These are phyloP conservation scores for Antechinus stuartii DNA, from an alignment of 2,113 vertebrate genomes.

Conservation along the genomic window DNA sequence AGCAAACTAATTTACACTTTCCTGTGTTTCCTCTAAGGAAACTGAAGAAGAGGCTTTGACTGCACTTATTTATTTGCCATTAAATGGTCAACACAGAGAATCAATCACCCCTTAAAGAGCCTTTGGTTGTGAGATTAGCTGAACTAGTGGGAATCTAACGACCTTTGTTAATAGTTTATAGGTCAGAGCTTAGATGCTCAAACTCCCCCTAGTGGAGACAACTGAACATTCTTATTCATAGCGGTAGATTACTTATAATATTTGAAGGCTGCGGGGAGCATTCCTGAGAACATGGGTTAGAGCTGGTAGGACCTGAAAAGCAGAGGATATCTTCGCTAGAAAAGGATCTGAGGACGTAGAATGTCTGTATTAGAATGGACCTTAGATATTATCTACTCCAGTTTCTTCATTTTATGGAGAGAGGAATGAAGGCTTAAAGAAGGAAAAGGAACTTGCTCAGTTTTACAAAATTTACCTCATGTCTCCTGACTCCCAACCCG, in stretches of 20 bases:
- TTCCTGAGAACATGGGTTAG: not conserved
- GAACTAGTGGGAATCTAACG: not conserved
- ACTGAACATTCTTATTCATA: not conserved
- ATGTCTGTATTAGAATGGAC: not conserved
- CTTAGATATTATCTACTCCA: not conserved
- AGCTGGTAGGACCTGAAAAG: not conserved
- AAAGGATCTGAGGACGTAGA: not conserved
- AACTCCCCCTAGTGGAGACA: not conserved
- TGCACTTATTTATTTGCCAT: not conserved
- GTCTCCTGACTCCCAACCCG: not conserved
- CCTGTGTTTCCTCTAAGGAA: not conserved
- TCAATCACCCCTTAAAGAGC: not conserved
- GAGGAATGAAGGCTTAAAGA: not conserved
- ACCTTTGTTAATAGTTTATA: not conserved
- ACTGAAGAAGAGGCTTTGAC: not conserved
- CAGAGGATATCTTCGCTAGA: not conserved
- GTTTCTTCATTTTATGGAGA: not conserved
- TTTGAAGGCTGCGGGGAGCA: not conserved
- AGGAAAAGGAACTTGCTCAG: not conserved
- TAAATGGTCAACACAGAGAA: not conserved
- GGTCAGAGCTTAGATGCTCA: not conserved
- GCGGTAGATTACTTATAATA: not conserved
- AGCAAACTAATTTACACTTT: not conserved
- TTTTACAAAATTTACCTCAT: not conserved
- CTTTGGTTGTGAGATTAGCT: not conserved